Conservation (phyloP, 2,797 vertebrate species). For the Platyrinchus mystaceus region DNA sequence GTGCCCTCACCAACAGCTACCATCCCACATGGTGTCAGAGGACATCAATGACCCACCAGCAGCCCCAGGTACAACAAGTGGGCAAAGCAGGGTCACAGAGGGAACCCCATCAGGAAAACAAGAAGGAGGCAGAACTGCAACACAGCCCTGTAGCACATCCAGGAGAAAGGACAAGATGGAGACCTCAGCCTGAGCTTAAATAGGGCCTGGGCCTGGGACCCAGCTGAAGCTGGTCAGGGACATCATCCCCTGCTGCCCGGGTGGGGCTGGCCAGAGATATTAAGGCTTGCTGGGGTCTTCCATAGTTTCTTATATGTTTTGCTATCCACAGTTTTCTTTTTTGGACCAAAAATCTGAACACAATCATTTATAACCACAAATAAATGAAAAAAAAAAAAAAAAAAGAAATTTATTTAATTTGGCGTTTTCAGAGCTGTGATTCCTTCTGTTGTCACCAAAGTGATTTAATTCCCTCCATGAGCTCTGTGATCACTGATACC, state of each 20-base stretch:
- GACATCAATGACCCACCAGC: fast-evolving
- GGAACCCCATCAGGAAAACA: fast-evolving
- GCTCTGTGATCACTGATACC: fast-evolving
- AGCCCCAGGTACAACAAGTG: fast-evolving
- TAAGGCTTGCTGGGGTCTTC: not conserved
- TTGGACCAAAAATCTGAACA: not conserved
- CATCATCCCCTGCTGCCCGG: not conserved
- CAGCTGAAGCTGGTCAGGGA: not conserved
- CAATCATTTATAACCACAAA: not conserved
- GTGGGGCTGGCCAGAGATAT: not conserved
- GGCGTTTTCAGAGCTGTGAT: not conserved
- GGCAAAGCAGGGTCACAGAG: fast-evolving
- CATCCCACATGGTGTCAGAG: not conserved
- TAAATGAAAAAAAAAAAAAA: not conserved
- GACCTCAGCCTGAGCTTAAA: not conserved
- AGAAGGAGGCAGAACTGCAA: fast-evolving
- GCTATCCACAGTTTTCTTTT: not conserved
- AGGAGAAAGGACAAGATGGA: fast-evolving
- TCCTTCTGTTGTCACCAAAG: not conserved
- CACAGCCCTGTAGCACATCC: fast-evolving
- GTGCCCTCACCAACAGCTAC: fast-evolving
- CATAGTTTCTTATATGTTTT: not conserved
- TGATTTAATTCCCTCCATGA: not conserved
- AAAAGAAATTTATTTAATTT: not conserved
- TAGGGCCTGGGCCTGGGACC: not conserved